A percentile compares a stretch with the other conserved stretches of the same genome.
phyloP scores from a whole-genome alignment of 1,140 invertebrate species.

The Galleria mellonella region DNA sequence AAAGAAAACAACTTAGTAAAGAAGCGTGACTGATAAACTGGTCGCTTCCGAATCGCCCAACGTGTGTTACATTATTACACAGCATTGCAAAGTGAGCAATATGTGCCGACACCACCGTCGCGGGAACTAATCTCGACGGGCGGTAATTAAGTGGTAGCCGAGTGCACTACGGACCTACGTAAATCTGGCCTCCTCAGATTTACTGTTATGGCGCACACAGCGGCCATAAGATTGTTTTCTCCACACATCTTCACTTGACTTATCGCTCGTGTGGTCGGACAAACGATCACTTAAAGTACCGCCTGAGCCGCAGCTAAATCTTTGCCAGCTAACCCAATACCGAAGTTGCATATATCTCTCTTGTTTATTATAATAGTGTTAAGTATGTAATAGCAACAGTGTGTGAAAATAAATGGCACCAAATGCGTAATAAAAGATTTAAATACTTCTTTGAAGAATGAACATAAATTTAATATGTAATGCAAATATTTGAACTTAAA shows the following conservation, averaged over 20 bases:
- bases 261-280: slow-evolving; percentile 16
- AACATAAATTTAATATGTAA: too few species aligned
- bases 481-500: too few species aligned
- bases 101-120: slow-evolving; percentile 13
- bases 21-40: too few species aligned
- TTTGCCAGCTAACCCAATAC: not conserved
- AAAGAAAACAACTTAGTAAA: too few species aligned
- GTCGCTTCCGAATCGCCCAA: too few species aligned
- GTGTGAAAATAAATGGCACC: too few species aligned
- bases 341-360: not conserved
- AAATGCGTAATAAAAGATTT: too few species aligned
- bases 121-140: slow-evolving; percentile 35
- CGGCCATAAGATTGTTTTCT: slow-evolving; percentile 19
- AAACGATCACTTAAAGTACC: slow-evolving; percentile 19
- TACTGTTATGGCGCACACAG: slow-evolving; percentile 47
- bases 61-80: too few species aligned
- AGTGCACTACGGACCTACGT: slow-evolving; percentile 30
- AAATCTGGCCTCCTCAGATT: slow-evolving; percentile 51
- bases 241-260: slow-evolving; percentile 23
- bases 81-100: slow-evolving; percentile 6
- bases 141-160: slow-evolving; percentile 43
- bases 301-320: slow-evolving; percentile 15
- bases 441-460: too few species aligned
- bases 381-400: too few species aligned
- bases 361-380: too few species aligned